Conservation (phyloP, 2,888 invertebrate species). For the Cheiracanthium punctorium region DNA sequence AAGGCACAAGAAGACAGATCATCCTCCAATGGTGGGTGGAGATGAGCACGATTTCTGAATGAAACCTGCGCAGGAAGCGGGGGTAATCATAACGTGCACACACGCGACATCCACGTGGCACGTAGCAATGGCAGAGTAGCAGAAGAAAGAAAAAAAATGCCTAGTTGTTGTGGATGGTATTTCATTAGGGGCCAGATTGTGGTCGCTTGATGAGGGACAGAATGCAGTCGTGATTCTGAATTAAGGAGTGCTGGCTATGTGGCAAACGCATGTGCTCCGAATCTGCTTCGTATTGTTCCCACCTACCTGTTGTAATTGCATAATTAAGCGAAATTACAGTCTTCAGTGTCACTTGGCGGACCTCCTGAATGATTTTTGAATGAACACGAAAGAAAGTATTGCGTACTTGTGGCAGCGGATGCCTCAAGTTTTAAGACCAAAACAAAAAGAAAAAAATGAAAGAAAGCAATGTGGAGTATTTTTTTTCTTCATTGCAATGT, state of each 20-base stretch:
- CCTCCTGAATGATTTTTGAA: not conserved
- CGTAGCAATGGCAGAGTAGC: constrained; percentile 1
- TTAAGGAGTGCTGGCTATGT: constrained; percentile 1
- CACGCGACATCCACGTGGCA: constrained; percentile 63
- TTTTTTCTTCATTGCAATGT: too few species aligned
- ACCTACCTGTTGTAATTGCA: not conserved
- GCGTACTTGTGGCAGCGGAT: too few species aligned
- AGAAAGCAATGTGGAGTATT: too few species aligned
- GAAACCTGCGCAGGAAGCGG: constrained; percentile 55
- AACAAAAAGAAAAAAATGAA: too few species aligned
- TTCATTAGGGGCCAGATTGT: not conserved
- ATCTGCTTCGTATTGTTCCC: not conserved
- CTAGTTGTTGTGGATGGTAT: not conserved
- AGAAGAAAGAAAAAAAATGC: not conserved
- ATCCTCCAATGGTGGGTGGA: constrained; percentile 54
- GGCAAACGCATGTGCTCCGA: not conserved
- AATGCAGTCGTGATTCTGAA: not conserved
- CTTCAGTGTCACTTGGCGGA: not conserved
- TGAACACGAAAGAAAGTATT: too few species aligned
- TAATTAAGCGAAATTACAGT: not conserved
- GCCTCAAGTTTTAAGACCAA: too few species aligned
- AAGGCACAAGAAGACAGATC: constrained; percentile 41
- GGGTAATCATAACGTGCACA: constrained; percentile 59
- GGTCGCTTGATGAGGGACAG: not conserved
- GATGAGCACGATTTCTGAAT: constrained; percentile 61